Base-by-base conservation (phyloP, 1,140 invertebrate genomes). In the Agrypnia vestita region DNA sequence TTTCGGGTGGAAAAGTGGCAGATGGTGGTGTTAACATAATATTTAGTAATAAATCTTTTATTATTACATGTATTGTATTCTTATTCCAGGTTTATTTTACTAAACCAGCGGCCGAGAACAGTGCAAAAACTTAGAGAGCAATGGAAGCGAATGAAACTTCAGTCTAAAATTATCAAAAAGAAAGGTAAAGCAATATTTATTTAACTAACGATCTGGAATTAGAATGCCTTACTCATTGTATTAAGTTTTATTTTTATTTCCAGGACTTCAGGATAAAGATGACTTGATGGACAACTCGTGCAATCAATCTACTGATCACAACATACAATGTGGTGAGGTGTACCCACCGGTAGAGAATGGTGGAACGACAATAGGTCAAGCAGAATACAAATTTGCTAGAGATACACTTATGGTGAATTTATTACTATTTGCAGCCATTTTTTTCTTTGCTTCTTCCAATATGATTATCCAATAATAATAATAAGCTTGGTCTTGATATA, bases 81-180 rank as follows among this genome's bases (percentile, higher is more conserved):
- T 12, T 11, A 47, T 78, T 82, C 51, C 44, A 82, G 80, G 46
- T 82, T 82, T 69, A 64, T 82, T 56, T 76, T 83, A 64, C 64
- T 83, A 11, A 83, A 83, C 55, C 76, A 62, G 62, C 56, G 79
- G 47, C 82, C 82, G 13, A 43, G 82, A 46, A 79, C 82, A 44
- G 82, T 83, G n/a, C 82, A 83, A 55, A 83, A 83, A 76, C 76
- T 83, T 7, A 67, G 82, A 67, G 82, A 83, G 53, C 82, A 83
- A 43, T 83, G 82, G 82, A 83, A 83, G 53, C 44, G 82, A 62
- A 80, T 83, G 79, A 83, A 83, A 80, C 55, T 82, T 11, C 69
- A 75, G 10, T 78, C 78, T 4, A 82, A 80, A 49, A 80, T 73
- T 17, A 44, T 75, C 0, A 82, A 82, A 69, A 82, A 82, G 46